phyloP scores from a whole-genome alignment of 2,113 vertebrate species.

The Chloebia gouldiae region DNA sequence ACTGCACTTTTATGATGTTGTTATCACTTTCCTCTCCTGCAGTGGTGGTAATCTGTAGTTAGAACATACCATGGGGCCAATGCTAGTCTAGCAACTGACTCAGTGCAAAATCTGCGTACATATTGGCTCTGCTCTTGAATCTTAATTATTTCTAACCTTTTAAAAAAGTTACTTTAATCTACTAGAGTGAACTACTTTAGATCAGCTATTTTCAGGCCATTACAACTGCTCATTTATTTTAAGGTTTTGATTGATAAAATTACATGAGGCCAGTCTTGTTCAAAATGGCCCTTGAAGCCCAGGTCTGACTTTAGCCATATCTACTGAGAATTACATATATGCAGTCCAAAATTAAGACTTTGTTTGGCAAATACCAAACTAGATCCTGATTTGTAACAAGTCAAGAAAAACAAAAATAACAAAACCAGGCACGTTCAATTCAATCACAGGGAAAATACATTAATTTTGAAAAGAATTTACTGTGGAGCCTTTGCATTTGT shows the following conservation, averaged over 20 bases:
- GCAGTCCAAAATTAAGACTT: not conserved
- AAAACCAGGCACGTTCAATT: not conserved
- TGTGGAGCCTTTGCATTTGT: not conserved
- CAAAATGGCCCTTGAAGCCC: not conserved
- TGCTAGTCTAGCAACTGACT: not conserved
- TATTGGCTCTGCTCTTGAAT: not conserved
- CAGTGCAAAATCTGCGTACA: not conserved
- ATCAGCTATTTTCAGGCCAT: not conserved
- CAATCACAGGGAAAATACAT: not conserved
- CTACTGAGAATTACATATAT: not conserved
- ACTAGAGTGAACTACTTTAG: not conserved
- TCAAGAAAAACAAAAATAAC: not conserved
- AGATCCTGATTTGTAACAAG: not conserved
- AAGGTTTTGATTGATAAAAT: not conserved
- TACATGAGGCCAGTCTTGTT: not conserved
- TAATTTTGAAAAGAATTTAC: not conserved
- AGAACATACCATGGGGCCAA: not conserved
- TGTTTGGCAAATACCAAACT: not conserved
- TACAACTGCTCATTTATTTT: not conserved
- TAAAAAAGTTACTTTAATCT: not conserved
- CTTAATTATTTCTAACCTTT: not conserved
- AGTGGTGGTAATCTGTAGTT: not conserved
- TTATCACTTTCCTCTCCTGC: not conserved
- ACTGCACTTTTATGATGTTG: not conserved
- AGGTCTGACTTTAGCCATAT: not conserved